Conservation (phyloP, 2,888 invertebrate genomes). For the Drosophila merina region DNA sequence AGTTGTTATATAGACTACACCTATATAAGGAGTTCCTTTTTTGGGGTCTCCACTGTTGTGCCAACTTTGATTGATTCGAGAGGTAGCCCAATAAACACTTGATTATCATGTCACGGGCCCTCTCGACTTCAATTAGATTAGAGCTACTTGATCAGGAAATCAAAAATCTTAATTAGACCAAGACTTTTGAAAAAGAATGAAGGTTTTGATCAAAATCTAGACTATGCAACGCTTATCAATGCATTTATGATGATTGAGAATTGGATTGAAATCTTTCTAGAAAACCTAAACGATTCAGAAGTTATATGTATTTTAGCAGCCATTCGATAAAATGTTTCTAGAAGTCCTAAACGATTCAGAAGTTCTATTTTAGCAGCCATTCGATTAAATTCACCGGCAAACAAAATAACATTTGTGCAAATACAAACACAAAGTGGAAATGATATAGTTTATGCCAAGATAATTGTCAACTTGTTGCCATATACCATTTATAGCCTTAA, state of each 20-base stretch:
- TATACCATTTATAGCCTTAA: neutral
- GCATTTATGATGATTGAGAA: too few relatives aligned
- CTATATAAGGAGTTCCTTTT: neutral
- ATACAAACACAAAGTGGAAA: neutral
- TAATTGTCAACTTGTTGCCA: neutral
- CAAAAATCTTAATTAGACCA: conserved; percentile 23
- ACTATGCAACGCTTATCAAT: too few relatives aligned
- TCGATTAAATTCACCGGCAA: neutral
- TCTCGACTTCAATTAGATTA: conserved; percentile 53
- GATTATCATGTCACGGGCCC: conserved; percentile 50
- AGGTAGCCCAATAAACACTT: conserved; percentile 46
- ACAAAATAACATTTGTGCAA: neutral
- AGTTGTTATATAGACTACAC: neutral
- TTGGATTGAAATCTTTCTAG: too few relatives aligned
- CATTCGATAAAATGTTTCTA: too few relatives aligned
- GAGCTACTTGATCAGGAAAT: conserved; percentile 41
- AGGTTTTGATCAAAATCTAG: too few relatives aligned
- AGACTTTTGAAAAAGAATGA: neutral
- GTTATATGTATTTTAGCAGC: too few relatives aligned
- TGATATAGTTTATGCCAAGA: neutral
- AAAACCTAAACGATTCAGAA: too few relatives aligned
- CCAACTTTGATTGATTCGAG: conserved; percentile 36
- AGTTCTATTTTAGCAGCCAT: neutral
- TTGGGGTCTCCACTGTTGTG: neutral
- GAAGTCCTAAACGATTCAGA: too few relatives aligned